phyloP scores from a whole-genome alignment of 2,113 vertebrate species.

The Alethe diademata region DNA sequence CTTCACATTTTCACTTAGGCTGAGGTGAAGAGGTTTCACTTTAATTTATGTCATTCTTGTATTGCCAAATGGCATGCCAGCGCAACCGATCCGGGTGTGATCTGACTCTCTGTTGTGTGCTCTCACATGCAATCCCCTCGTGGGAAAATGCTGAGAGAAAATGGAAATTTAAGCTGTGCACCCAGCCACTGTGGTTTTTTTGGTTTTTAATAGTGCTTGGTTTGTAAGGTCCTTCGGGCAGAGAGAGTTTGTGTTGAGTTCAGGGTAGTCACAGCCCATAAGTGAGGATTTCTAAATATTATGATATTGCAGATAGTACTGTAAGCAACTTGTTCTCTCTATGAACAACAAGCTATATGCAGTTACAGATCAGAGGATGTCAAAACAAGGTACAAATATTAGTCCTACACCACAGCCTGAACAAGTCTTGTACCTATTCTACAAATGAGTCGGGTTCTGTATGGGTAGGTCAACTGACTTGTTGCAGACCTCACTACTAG shows the following conservation, averaged over 20 bases:
- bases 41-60: slow-evolving; percentile 55
- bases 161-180: slow-evolving; percentile 52
- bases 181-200: slow-evolving; percentile 31
- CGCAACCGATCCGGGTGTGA: slow-evolving; percentile 32
- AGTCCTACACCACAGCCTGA: slow-evolving; percentile 9
- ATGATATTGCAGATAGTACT: not conserved
- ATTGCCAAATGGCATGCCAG: slow-evolving; percentile 54
- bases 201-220: not conserved
- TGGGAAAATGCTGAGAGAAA: slow-evolving; percentile 65
- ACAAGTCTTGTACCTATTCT: slow-evolving; percentile 18
- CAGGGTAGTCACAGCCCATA: not conserved
- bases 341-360: not conserved
- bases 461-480: slow-evolving; percentile 51
- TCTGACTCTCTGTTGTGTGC: slow-evolving; percentile 44
- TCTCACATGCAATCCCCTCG: slow-evolving; percentile 52
- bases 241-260: slow-evolving; percentile 16
- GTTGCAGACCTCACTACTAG: not conserved
- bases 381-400: slow-evolving; percentile 26
- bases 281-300: not conserved
- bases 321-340: not conserved
- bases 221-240: slow-evolving; percentile 28
- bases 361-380: not conserved
- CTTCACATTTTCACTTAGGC: slow-evolving; percentile 54
- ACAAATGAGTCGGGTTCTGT: not conserved
- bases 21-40: slow-evolving; percentile 61